Percentiles rank a stretch among this genome's conserved stretches.
Evolutionary conservation across 2,113 vertebrate genomes (phyloP).

Genomic region (Leucosticte australis): DNA sequence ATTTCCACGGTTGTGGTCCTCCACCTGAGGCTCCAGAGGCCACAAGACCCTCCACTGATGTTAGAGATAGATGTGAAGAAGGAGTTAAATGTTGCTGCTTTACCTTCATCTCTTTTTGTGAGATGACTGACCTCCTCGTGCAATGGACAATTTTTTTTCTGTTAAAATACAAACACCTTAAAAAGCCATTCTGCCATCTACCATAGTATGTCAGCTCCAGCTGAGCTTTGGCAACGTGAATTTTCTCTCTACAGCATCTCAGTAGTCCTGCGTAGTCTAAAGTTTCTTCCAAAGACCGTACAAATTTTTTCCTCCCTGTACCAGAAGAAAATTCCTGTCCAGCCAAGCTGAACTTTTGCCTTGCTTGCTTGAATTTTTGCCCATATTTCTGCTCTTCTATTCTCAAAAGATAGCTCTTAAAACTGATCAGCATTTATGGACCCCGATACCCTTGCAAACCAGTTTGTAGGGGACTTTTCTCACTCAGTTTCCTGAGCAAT

Average conservation of each 20-base stretch:
- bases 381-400: not conserved
- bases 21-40: too few relatives aligned
- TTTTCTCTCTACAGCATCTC: not conserved
- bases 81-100: not conserved
- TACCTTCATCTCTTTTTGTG: not conserved
- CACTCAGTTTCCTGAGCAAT: not conserved
- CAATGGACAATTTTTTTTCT: not conserved
- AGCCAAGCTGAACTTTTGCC: not conserved
- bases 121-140: not conserved
- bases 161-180: not conserved
- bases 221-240: not conserved
- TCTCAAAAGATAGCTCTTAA: not conserved
- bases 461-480: not conserved
- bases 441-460: not conserved
- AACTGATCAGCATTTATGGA: not conserved
- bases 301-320: not conserved
- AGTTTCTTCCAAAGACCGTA: not conserved
- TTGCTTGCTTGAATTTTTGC: not conserved
- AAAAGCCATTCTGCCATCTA: not conserved
- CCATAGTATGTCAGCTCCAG: not conserved
- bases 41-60: fast-evolving
- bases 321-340: not conserved
- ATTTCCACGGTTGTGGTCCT: not conserved
- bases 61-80: not conserved
- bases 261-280: not conserved